A percentile compares a stretch with the other conserved stretches of the same genome.
Evolutionary conservation across 2,888 invertebrate species (phyloP).

Genomic region (Hoplodrina blanda): DNA sequence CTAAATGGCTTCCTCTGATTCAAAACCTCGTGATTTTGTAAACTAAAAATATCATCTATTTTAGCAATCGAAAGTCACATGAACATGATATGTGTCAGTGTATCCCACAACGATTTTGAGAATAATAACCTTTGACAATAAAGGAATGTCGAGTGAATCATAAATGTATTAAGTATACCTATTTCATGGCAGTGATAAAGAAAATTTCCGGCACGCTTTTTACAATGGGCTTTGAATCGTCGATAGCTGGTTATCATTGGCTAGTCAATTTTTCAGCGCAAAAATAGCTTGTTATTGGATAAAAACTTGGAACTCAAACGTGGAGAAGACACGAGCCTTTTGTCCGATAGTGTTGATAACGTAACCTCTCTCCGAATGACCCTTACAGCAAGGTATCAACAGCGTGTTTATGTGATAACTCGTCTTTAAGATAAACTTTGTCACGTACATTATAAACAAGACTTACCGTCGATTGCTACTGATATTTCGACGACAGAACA

Average conservation of each 20-base stretch:
- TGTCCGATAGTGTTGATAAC: slow-evolving; percentile 44
- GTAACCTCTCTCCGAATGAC: slow-evolving; percentile 56
- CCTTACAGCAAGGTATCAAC: slow-evolving; percentile 57
- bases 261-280: neutral
- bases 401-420: slow-evolving; percentile 48
- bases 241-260: slow-evolving; percentile 4
- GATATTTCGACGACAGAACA: slow-evolving; percentile 13
- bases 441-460: slow-evolving; percentile 39
- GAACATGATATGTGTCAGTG: slow-evolving; percentile 24
- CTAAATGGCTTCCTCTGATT: slow-evolving; percentile 14
- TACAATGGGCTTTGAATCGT: neutral
- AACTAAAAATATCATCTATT: slow-evolving; percentile 50
- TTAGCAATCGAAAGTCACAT: slow-evolving; percentile 41
- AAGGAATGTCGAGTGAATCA: slow-evolving; percentile 27
- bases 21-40: slow-evolving; percentile 50
- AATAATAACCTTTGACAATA: slow-evolving; percentile 5
- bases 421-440: slow-evolving; percentile 51
- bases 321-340: slow-evolving; percentile 40
- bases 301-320: slow-evolving; percentile 33
- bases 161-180: too few relatives aligned
- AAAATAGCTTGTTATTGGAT: neutral
- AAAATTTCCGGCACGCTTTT: neutral
- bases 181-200: slow-evolving; percentile 5
- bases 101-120: slow-evolving; percentile 30
- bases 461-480: slow-evolving; percentile 32